Conservation (phyloP, 2,797 vertebrate genomes). For the Salmo trutta region DNA sequence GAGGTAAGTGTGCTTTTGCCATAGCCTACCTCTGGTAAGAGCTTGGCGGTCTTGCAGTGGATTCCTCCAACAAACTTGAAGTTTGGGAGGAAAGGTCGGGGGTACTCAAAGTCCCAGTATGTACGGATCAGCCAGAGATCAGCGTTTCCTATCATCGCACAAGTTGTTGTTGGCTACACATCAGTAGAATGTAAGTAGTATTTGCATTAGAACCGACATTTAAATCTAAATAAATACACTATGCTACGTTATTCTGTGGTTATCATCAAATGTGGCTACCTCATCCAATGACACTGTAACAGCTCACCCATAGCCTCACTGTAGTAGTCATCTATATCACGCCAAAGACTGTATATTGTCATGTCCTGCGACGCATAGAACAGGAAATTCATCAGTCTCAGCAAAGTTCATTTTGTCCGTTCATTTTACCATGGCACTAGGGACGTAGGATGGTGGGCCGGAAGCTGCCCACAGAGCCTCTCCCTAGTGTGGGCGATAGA, state of each 20-base stretch:
- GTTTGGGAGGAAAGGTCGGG: conserved; percentile 86
- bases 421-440: conserved; percentile 72
- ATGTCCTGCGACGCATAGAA: conserved; percentile 75
- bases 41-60: conserved; percentile 88
- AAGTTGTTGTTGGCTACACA: conserved; percentile 36
- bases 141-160: conserved; percentile 83
- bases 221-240: too few species aligned
- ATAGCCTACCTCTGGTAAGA: conserved; percentile 81
- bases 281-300: too few species aligned
- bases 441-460: conserved; percentile 75
- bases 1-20: background rate
- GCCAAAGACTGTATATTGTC: conserved; percentile 45
- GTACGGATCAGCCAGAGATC: conserved; percentile 86
- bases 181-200: background rate
- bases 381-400: conserved; percentile 73
- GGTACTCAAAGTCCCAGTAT: conserved; percentile 94
- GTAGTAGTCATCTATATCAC: conserved; percentile 72
- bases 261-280: too few species aligned
- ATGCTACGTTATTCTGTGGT: too few species aligned
- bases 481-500: conserved; percentile 76
- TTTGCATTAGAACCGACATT: background rate
- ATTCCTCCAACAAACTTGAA: conserved; percentile 92
- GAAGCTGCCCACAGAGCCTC: conserved; percentile 83
- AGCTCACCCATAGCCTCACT: conserved; percentile 28
- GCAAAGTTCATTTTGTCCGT: conserved; percentile 74